phyloP scores from a whole-genome alignment of 2,113 vertebrate genomes.

The Furnarius figulus region DNA sequence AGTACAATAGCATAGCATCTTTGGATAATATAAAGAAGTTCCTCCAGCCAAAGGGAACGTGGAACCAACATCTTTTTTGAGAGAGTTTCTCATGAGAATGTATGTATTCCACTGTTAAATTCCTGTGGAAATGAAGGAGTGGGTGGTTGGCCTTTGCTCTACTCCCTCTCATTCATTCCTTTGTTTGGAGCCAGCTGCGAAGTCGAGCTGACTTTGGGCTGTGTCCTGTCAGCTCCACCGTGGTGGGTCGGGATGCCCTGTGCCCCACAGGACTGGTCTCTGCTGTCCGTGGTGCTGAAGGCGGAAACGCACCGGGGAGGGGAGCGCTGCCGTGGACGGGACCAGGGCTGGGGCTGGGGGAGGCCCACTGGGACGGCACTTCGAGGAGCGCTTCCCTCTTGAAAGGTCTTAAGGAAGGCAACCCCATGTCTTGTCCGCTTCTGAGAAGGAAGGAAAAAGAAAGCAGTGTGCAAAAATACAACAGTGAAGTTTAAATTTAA shows the following conservation, averaged over 20 bases:
- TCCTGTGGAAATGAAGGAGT: neutral
- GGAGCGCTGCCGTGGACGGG: accelerated
- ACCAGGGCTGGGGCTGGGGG: accelerated
- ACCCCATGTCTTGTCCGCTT: neutral
- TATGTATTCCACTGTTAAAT: neutral
- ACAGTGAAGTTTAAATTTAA: neutral
- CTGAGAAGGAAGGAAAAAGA: neutral
- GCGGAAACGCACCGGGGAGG: accelerated
- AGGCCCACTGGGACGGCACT: accelerated
- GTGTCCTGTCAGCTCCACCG: neutral
- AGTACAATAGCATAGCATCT: neutral
- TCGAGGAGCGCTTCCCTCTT: neutral
- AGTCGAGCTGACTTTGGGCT: neutral
- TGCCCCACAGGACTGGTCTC: accelerated
- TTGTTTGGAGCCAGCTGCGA: neutral
- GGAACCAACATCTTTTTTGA: neutral
- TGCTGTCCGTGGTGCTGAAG: conserved; percentile 29
- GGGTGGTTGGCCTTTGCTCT: neutral
- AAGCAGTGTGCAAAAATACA: neutral
- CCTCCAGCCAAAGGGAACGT: neutral
- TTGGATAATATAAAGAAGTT: neutral
- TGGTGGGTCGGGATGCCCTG: accelerated
- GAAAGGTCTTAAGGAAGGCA: neutral
- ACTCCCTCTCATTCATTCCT: neutral
- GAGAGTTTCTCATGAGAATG: neutral